Conservation (phyloP, 2,888 invertebrate genomes). For the Athripsodes cinereus region DNA sequence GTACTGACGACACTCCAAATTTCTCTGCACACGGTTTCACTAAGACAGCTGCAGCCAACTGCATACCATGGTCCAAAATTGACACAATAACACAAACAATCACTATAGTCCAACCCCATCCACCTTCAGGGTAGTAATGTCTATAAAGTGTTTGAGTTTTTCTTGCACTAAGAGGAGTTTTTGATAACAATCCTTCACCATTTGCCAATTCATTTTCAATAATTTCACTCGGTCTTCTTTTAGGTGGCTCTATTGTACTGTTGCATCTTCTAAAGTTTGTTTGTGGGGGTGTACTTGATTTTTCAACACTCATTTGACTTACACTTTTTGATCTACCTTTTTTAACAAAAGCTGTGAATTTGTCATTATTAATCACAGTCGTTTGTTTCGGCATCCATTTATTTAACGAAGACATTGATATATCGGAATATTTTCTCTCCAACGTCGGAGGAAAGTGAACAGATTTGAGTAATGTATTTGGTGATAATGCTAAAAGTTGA, state of each 20-base stretch:
- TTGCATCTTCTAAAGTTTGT: constrained; percentile 24
- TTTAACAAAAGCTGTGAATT: constrained; percentile 37
- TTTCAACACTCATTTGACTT: constrained; percentile 24
- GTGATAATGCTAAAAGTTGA: constrained; percentile 24
- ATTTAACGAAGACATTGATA: constrained; percentile 18
- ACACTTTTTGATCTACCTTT: constrained; percentile 50
- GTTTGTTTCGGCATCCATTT: constrained; percentile 20
- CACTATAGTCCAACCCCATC: constrained; percentile 83
- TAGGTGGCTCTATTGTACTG: constrained; percentile 25
- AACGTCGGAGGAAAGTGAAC: constrained; percentile 23
- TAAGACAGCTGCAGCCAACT: constrained; percentile 49
- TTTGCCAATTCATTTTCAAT: constrained; percentile 19
- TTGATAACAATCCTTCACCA: constrained; percentile 16
- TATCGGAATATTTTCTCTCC: constrained; percentile 20
- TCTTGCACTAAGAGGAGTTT: constrained; percentile 45
- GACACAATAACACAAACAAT: constrained; percentile 68
- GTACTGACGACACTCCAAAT: constrained; percentile 23
- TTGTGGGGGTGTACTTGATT: constrained; percentile 13
- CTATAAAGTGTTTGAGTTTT: constrained; percentile 61
- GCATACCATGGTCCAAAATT: constrained; percentile 68
- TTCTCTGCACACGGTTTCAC: constrained; percentile 24
- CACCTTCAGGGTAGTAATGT: constrained; percentile 82
- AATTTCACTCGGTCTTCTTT: constrained; percentile 23
- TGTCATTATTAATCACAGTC: constrained; percentile 33
- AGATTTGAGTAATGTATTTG: constrained; percentile 22